Evolutionary conservation across 1,140 invertebrate genomes (phyloP), one percentile per base, ranked within the genome.

Genomic region (Armadillidium nasatum): DNA sequence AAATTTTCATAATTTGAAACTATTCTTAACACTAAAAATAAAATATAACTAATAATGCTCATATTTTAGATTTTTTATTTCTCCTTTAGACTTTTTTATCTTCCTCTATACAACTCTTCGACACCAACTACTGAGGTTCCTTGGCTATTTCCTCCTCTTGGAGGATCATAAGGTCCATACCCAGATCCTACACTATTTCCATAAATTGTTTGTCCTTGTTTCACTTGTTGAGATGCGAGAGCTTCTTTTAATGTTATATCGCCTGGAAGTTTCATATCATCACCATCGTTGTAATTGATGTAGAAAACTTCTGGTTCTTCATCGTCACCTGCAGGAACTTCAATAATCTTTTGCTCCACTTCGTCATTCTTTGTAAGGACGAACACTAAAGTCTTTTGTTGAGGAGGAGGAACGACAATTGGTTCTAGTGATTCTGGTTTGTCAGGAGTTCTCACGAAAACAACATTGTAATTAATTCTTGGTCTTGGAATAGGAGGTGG

Each of bases 361-460:
- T 73, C 72, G 0, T 19, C 72, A 60, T 73, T 73, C 45, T 73
- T 9, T 23, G 54, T 73, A 43, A 73, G 72, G 10, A 73, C 72
- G 45, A 60, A 73, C n/a, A 73, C 72, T 43, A 73, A 54, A 19
- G 72, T 73, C 45, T 73, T 73, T 44, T 73, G 72, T 54, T 73
- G 72, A 73, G 72, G 72, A 73, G 72, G 44, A 22, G 72, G 72
- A 23, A 54, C 21, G 10, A 73, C 72, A 22, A 73, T 22, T 21
- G 72, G 72, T 21, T 73, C 67, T 15, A 50, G 1, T n/a, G 9
- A 11, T 13, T 50, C 72, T 13, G 54, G 46, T 44, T 73, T 54
- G 9, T 73, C 72, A 33, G 72, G 72, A n/a, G 23, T 73, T 21
- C 72, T 46, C 44, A 73, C 72, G 19, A 73, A 73, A 0, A 73